Percentiles rank a stretch among this genome's conserved stretches.
Evolutionary conservation across 2,797 vertebrate species (phyloP).

Genomic region (Pantherophis alleghaniensis): DNA sequence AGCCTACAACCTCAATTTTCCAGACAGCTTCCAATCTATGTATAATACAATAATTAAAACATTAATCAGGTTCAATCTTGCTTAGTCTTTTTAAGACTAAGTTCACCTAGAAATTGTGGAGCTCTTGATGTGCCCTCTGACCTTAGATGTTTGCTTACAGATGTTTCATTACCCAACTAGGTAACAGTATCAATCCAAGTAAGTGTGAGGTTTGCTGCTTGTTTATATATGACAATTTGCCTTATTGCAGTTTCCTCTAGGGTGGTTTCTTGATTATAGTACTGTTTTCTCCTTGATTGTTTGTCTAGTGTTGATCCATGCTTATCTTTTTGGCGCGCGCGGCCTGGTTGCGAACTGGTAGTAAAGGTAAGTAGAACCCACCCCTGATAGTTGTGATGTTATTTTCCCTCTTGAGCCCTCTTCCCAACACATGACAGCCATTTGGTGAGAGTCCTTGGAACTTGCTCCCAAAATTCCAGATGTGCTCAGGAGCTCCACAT

Average conservation of each 20-base stretch:
- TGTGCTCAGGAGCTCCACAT: not conserved
- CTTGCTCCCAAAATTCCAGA: not conserved
- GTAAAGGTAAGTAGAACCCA: too few relatives aligned
- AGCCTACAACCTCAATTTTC: not conserved
- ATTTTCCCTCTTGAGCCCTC: too few relatives aligned
- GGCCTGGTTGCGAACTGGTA: too few relatives aligned
- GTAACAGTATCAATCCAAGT: not conserved
- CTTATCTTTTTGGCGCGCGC: not conserved
- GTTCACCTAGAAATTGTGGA: not conserved
- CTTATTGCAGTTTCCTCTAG: not conserved
- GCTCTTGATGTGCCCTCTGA: not conserved
- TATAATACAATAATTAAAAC: not conserved
- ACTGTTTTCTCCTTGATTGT: not conserved
- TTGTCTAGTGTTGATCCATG: not conserved
- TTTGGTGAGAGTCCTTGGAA: not conserved
- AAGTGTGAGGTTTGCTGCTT: not conserved
- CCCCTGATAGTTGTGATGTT: too few relatives aligned
- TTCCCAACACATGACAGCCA: not conserved
- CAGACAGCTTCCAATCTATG: not conserved
- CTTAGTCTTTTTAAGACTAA: not conserved
- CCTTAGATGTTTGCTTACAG: not conserved
- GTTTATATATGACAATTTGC: not conserved
- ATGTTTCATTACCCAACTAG: not conserved
- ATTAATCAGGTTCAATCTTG: not conserved
- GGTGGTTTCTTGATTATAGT: not conserved